phyloP scores from a whole-genome alignment of 2,888 invertebrate genomes.

The Archips crataeganus region DNA sequence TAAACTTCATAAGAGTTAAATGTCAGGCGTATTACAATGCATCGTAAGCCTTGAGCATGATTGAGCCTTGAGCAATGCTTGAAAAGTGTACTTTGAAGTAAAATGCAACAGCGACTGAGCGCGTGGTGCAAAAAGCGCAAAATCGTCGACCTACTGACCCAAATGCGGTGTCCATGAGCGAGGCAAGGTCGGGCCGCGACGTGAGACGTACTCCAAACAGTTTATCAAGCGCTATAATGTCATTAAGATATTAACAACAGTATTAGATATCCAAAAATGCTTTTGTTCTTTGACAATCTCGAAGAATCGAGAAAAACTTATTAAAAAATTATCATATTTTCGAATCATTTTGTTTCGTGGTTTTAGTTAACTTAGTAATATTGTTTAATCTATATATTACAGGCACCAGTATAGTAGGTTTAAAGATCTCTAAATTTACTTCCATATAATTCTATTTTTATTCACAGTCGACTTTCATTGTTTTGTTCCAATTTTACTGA shows the following conservation, averaged over 20 bases:
- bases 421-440: background rate
- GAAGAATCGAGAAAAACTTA: too few species aligned
- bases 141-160: slow-evolving; percentile 74
- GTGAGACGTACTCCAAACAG: slow-evolving; percentile 29
- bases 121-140: slow-evolving; percentile 52
- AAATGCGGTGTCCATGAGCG: slow-evolving; percentile 73
- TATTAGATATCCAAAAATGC: background rate
- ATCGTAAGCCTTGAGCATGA: slow-evolving; percentile 17
- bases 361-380: too few species aligned
- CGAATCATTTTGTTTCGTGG: too few species aligned
- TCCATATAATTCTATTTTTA: background rate
- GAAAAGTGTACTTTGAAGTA: slow-evolving; percentile 29
- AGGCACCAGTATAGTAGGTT: background rate
- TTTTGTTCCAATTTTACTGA: slow-evolving; percentile 30
- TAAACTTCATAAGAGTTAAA: slow-evolving; percentile 8
- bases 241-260: background rate
- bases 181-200: slow-evolving; percentile 71
- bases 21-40: slow-evolving; percentile 16
- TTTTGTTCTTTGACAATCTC: too few species aligned
- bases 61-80: slow-evolving; percentile 19
- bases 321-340: too few species aligned
- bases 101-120: slow-evolving; percentile 30
- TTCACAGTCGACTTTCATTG: slow-evolving; percentile 8
- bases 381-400: too few species aligned
- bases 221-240: slow-evolving; percentile 15